Base-by-base conservation (phyloP, 2,888 invertebrate genomes). In the Tetramorium bicarinatum region DNA sequence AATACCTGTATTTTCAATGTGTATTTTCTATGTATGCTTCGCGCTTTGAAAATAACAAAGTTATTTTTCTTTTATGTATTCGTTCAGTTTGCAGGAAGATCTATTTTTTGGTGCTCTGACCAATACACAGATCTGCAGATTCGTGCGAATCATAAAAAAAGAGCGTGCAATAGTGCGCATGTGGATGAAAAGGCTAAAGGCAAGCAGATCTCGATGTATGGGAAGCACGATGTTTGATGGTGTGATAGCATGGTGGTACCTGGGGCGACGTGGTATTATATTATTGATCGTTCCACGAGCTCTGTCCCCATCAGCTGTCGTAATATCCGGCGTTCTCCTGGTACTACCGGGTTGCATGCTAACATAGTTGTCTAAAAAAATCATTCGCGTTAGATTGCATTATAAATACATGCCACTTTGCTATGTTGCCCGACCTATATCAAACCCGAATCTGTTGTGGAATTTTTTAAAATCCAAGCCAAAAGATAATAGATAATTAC, bases 251-350 rank as follows among this genome's bases (percentile, higher is more conserved):
- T 77, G 89, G 89, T 92, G 91, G 91, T 91, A 91, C 91, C 92
- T 91, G 83, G 91, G 91, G 92, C 91, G 91, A 92, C 92, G 91
- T 88, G 89, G 91, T 93, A 93, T 93, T 93, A 93, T 93, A 90
- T 93, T 93, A 93, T 93, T 93, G 93, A 93, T 93, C 93, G 93
- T 91, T 88, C 89, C 90, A 87, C 89, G 86, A 88, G 90, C 90
- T 91, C 88, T 90, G 91, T 93, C 90, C 91, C 91, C 91, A 92
- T 93, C 93, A 92, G 91, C 91, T 92, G 91, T 93, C 91, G 91
- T 89, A 89, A 91, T 92, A 91, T 90, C 90, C 88, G 87, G 82
- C 90, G 88, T 93, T 92, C 89, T 91, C 91, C 91, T 93, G 91
- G 89, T 91, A 92, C 91, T 91, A 90, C 90, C 90, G 91, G 89